phyloP scores from a whole-genome alignment of 2,888 invertebrate genomes.

The Blomia tropicalis region DNA sequence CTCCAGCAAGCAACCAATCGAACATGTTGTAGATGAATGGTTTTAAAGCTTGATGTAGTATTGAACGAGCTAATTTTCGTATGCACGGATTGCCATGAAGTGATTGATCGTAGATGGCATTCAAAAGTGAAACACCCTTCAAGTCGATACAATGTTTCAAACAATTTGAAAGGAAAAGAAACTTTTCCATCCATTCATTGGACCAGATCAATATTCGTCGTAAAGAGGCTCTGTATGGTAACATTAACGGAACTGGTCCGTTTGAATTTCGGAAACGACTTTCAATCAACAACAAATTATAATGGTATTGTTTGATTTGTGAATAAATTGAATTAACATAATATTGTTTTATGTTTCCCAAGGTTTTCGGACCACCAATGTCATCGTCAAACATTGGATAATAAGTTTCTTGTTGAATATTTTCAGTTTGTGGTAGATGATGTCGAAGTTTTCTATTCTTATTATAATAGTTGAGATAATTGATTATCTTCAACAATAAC shows the following conservation, averaged over 20 bases:
- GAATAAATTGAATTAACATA: slow-evolving; percentile 1
- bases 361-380: neutral
- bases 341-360: slow-evolving; percentile 14
- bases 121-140: neutral
- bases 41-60: slow-evolving; percentile 8
- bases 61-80: neutral
- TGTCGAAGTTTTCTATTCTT: neutral
- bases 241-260: neutral
- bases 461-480: slow-evolving; percentile 8
- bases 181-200: neutral
- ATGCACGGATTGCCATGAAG: neutral
- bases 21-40: slow-evolving; percentile 14
- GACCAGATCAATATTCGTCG: neutral
- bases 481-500: slow-evolving; percentile 8
- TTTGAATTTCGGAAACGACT: neutral
- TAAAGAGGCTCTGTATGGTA: neutral
- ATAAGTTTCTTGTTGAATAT: neutral
- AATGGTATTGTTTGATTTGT: slow-evolving; percentile 10
- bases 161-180: neutral
- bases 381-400: slow-evolving; percentile 16
- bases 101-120: slow-evolving; percentile 6
- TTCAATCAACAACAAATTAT: slow-evolving; percentile 9
- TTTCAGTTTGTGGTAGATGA: neutral
- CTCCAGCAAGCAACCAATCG: slow-evolving; percentile 6
- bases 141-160: neutral